Conservation (phyloP, 2,797 vertebrate species). For the Malurus splendens region DNA sequence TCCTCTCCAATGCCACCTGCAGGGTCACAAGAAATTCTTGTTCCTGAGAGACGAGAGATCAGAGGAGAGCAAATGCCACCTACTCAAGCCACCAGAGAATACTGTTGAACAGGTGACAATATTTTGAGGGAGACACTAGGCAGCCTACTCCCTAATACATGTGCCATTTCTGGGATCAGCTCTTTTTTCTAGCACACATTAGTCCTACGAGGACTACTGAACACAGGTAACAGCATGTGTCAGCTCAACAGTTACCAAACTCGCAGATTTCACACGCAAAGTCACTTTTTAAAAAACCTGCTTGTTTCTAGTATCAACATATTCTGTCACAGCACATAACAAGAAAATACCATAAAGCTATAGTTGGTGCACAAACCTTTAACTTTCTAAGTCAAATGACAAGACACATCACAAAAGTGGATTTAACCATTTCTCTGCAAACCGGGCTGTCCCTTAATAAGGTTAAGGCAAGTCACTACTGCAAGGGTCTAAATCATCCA, state of each 20-base stretch:
- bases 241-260: neutral
- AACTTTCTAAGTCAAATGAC: neutral
- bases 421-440: neutral
- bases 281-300: neutral
- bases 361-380: neutral
- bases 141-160: accelerated
- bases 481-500: neutral
- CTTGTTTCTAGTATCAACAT: neutral
- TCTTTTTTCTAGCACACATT: neutral
- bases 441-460: neutral
- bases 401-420: neutral
- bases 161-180: neutral
- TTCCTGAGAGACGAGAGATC: neutral
- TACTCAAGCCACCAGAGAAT: neutral
- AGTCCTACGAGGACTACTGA: neutral
- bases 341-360: neutral
- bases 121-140: neutral
- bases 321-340: neutral
- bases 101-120: neutral
- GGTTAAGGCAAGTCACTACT: neutral
- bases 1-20: neutral
- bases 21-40: neutral
- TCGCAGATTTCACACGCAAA: neutral
- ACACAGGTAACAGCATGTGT: neutral
- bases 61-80: neutral